Evolutionary conservation across 2,888 invertebrate genomes (phyloP).

Genomic region (Ophonus ardosiacus): DNA sequence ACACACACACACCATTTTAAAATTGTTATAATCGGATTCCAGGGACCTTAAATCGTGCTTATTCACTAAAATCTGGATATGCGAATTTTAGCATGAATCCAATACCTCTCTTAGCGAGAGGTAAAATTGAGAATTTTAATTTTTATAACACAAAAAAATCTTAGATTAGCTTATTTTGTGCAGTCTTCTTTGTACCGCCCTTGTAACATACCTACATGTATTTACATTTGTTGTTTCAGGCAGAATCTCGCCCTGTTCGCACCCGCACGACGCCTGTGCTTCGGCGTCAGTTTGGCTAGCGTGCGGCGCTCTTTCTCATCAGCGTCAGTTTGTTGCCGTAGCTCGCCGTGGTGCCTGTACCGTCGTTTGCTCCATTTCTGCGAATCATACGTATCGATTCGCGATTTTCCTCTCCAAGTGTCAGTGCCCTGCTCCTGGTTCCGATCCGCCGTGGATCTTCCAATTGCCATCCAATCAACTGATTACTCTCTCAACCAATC

Average conservation of each 20-base stretch:
- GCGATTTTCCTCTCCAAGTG: slow-evolving; percentile 8
- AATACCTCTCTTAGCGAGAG: no score
- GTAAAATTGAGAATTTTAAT: no score
- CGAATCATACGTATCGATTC: slow-evolving; percentile 38
- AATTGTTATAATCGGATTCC: no score
- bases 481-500: background rate
- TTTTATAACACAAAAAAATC: no score
- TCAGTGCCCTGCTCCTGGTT: slow-evolving; percentile 7
- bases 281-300: slow-evolving; percentile 18
- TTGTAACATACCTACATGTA: no score
- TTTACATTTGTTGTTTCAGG: background rate
- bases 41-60: no score
- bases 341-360: background rate
- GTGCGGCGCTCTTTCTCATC: background rate
- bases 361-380: background rate
- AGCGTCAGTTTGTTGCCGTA: background rate
- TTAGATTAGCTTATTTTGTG: no score
- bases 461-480: slow-evolving; percentile 19
- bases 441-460: slow-evolving; percentile 1
- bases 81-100: no score
- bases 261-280: background rate
- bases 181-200: background rate
- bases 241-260: background rate
- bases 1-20: no score
- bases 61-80: no score